These are phyloP conservation scores for Eucera pruinosa DNA, from an alignment of 2,888 invertebrate genomes.

Conservation along the genomic window DNA sequence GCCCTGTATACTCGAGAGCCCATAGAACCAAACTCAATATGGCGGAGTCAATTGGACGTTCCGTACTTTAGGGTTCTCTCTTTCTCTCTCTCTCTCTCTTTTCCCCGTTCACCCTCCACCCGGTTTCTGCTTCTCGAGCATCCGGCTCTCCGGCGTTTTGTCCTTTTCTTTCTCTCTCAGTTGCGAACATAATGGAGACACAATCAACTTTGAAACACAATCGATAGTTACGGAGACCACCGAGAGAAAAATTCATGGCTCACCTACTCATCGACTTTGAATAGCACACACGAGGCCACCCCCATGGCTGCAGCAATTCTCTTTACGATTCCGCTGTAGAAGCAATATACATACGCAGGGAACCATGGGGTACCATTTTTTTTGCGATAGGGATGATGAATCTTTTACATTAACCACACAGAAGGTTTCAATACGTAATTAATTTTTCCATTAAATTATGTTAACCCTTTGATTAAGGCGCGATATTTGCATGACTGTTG, in stretches of 20 bases:
- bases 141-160: constrained; percentile 49
- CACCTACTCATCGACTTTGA: constrained; percentile 73
- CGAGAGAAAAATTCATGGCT: constrained; percentile 67
- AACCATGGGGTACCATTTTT: constrained; percentile 57
- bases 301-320: constrained; percentile 52
- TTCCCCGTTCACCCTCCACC: constrained; percentile 41
- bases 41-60: constrained; percentile 82
- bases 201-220: constrained; percentile 76
- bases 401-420: too few relatives aligned
- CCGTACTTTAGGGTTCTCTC: constrained; percentile 76
- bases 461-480: too few relatives aligned
- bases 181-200: constrained; percentile 71
- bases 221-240: constrained; percentile 73
- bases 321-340: constrained; percentile 42
- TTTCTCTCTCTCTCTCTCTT: constrained; percentile 25
- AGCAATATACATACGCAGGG: constrained; percentile 47
- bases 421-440: background rate
- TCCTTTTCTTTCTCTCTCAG: constrained; percentile 51
- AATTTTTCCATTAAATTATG: too few relatives aligned
- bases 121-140: constrained; percentile 25
- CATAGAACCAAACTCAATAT: constrained; percentile 83
- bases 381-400: constrained; percentile 18
- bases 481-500: too few relatives aligned
- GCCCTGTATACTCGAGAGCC: constrained; percentile 79
- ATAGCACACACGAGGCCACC: constrained; percentile 61